Evolutionary conservation across 2,797 vertebrate genomes (phyloP).

Genomic region (Antrozous pallidus): DNA sequence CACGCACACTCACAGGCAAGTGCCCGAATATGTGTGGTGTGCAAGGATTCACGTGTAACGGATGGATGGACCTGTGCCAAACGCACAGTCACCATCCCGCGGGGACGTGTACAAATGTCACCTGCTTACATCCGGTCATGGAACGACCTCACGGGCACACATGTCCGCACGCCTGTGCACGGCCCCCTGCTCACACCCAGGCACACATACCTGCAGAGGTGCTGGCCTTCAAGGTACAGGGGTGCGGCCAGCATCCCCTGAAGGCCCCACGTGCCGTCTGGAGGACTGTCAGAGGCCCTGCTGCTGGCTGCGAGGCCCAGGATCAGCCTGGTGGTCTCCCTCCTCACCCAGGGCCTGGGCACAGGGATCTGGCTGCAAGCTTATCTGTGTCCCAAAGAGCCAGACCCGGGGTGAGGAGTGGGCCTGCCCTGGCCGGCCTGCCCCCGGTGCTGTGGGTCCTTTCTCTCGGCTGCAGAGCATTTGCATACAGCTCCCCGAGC

Average conservation of each 20-base stretch:
- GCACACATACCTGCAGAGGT: background rate
- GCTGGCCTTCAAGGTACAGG: background rate
- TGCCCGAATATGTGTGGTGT: background rate
- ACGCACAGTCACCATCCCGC: background rate
- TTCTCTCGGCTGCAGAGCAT: constrained; percentile 85
- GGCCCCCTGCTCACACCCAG: background rate
- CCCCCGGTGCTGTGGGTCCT: constrained; percentile 52
- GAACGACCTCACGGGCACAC: fast-evolving
- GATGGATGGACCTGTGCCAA: background rate
- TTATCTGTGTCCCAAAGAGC: background rate
- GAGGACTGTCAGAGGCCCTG: background rate
- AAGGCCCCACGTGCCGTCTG: background rate
- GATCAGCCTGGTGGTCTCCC: background rate
- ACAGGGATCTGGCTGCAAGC: background rate
- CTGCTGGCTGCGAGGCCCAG: background rate
- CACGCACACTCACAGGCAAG: too few relatives aligned
- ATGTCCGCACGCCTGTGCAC: fast-evolving
- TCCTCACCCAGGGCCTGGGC: background rate
- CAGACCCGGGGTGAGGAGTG: background rate
- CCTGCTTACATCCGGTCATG: background rate
- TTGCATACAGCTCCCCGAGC: constrained; percentile 94
- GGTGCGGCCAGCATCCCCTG: background rate
- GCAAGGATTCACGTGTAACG: fast-evolving
- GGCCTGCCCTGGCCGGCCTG: background rate
- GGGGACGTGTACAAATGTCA: background rate